phyloP scores from a whole-genome alignment of 2,797 vertebrate genomes.

The Loris lydekkerianus region DNA sequence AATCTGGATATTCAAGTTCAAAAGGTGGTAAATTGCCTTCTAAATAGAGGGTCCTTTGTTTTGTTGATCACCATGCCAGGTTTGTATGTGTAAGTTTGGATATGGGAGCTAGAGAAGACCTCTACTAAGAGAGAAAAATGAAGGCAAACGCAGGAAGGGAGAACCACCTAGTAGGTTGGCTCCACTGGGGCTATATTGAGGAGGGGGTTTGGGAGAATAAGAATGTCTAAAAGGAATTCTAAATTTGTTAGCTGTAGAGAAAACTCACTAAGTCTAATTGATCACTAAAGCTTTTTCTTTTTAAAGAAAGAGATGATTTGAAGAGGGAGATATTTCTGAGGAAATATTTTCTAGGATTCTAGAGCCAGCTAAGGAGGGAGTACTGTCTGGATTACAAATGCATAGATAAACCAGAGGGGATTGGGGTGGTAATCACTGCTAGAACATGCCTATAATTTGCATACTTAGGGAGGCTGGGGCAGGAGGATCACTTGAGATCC shows the following conservation, averaged over 20 bases:
- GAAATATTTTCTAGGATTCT: neutral
- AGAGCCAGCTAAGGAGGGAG: neutral
- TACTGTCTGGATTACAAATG: neutral
- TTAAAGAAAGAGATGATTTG: neutral
- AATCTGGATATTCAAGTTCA: constrained; percentile 17
- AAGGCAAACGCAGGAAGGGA: neutral
- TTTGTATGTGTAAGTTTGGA: neutral
- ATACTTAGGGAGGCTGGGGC: neutral
- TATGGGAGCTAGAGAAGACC: neutral
- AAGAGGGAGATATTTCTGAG: neutral
- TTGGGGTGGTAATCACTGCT: neutral
- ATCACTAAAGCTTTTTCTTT: neutral
- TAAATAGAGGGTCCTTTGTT: neutral
- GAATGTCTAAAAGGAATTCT: neutral
- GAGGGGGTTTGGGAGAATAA: neutral
- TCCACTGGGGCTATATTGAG: neutral
- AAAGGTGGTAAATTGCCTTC: neutral
- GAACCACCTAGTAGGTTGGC: neutral
- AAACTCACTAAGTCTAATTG: neutral
- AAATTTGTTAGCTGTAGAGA: constrained; percentile 27
- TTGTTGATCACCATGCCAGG: neutral
- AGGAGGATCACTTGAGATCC: neutral
- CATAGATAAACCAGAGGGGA: neutral
- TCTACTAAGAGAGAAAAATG: neutral
- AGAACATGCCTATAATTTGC: neutral